Evolutionary conservation across 2,797 vertebrate species (phyloP).

Genomic region (Hephaestus fuliginosus): DNA sequence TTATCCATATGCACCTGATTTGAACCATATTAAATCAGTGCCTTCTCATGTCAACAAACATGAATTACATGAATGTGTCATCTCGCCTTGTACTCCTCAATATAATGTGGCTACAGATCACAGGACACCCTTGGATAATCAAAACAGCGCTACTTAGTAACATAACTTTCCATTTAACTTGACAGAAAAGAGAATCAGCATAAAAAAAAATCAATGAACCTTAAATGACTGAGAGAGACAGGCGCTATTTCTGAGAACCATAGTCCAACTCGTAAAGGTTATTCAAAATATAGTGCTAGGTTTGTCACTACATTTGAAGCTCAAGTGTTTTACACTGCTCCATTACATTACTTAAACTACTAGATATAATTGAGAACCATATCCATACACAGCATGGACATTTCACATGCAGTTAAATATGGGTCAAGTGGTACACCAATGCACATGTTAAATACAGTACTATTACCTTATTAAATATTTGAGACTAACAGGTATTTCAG

Average conservation of each 20-base stretch:
- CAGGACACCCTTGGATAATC: not conserved
- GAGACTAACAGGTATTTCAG: conserved; percentile 34
- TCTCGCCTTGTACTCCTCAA: conserved; percentile 3
- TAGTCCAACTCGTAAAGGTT: conserved; percentile 47
- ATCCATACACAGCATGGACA: conserved; percentile 60
- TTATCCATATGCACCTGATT: conserved; percentile 14
- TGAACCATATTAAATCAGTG: not conserved
- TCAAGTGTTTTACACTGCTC: conserved; percentile 42
- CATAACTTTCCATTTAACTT: conserved; percentile 25
- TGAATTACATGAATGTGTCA: conserved; percentile 3
- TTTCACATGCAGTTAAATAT: conserved; percentile 57
- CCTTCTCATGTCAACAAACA: not conserved
- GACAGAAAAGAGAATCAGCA: conserved; percentile 23
- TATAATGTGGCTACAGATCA: conserved; percentile 3
- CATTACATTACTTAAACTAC: conserved; percentile 36
- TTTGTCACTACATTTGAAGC: conserved; percentile 42
- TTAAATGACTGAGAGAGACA: conserved; percentile 32
- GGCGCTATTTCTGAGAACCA: conserved; percentile 63
- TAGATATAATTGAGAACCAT: conserved; percentile 72
- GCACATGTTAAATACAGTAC: conserved; percentile 60
- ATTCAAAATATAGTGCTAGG: conserved; percentile 44
- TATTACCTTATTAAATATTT: conserved; percentile 40
- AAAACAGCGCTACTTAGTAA: conserved; percentile 15
- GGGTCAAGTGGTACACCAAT: conserved; percentile 33
- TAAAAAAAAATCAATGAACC: conserved; percentile 20